A percentile compares a stretch with the other conserved stretches of the same genome.
Conservation (phyloP, 2,113 vertebrate species). For the Pygoscelis adeliae region DNA sequence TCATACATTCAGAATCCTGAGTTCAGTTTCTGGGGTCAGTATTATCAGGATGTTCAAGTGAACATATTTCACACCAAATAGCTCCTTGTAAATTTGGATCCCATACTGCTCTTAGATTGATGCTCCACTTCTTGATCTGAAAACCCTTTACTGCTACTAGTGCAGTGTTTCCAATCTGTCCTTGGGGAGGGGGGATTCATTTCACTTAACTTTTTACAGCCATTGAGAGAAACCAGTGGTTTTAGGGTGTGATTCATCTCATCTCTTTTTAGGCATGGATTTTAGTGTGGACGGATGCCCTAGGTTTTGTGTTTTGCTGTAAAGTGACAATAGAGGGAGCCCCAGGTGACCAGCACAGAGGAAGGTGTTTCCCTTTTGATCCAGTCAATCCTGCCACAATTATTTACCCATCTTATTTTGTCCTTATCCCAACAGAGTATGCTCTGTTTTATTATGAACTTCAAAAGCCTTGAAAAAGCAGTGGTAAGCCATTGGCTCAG, state of each 20-base stretch:
- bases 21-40: neutral
- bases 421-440: neutral
- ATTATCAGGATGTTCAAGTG: neutral
- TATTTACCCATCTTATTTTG: neutral
- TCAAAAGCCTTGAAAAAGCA: neutral
- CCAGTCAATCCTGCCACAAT: neutral
- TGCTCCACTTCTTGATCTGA: neutral
- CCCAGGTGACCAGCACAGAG: neutral
- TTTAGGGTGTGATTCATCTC: neutral
- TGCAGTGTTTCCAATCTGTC: neutral
- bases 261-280: neutral
- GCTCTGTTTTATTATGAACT: neutral
- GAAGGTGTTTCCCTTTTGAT: neutral
- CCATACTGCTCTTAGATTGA: neutral
- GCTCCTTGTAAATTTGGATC: neutral
- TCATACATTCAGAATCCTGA: neutral
- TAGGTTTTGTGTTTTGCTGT: neutral
- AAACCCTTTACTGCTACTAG: neutral
- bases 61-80: neutral
- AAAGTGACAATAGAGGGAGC: neutral
- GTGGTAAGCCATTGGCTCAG: neutral
- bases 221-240: neutral
- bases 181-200: fast-evolving
- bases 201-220: neutral
- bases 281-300: neutral